Evolutionary conservation across 2,113 vertebrate genomes (phyloP).

Genomic region (Sorex fumeus): DNA sequence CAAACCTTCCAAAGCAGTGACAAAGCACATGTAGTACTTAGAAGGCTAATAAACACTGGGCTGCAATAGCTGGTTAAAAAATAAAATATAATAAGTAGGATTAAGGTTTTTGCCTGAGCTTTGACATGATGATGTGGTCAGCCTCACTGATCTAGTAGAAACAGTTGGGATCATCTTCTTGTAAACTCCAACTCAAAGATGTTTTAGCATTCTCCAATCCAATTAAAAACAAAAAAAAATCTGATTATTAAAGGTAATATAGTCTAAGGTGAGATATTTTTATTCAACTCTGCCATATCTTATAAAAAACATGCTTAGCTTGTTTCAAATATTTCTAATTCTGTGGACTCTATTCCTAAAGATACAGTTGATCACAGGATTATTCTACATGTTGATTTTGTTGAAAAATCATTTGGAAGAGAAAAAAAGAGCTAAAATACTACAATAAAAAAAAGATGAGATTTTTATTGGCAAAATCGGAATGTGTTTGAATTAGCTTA

Average conservation of each 20-base stretch:
- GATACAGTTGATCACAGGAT: neutral
- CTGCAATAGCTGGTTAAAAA: slow-evolving; percentile 76
- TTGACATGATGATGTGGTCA: slow-evolving; percentile 87
- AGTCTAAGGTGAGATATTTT: neutral
- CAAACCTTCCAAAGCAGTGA: slow-evolving; percentile 73
- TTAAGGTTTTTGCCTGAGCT: slow-evolving; percentile 87
- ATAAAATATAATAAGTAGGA: slow-evolving; percentile 83
- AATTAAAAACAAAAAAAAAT: slow-evolving; percentile 85
- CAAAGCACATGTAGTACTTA: slow-evolving; percentile 85
- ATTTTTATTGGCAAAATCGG: too few relatives aligned
- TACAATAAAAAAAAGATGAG: too few relatives aligned
- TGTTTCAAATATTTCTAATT: neutral
- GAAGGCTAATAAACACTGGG: slow-evolving; percentile 83
- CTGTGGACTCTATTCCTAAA: neutral
- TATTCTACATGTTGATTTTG: neutral
- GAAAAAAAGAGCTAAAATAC: too few relatives aligned
- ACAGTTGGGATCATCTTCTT: slow-evolving; percentile 88
- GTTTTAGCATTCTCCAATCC: slow-evolving; percentile 88
- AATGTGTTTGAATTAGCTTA: too few relatives aligned
- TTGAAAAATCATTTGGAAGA: neutral
- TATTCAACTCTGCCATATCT: neutral
- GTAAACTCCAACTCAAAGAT: slow-evolving; percentile 86
- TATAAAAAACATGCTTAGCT: neutral
- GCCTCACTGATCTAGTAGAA: slow-evolving; percentile 87
- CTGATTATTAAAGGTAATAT: neutral